Base-by-base conservation (phyloP, 2,797 vertebrate species). In the Intellagama lesueurii region DNA sequence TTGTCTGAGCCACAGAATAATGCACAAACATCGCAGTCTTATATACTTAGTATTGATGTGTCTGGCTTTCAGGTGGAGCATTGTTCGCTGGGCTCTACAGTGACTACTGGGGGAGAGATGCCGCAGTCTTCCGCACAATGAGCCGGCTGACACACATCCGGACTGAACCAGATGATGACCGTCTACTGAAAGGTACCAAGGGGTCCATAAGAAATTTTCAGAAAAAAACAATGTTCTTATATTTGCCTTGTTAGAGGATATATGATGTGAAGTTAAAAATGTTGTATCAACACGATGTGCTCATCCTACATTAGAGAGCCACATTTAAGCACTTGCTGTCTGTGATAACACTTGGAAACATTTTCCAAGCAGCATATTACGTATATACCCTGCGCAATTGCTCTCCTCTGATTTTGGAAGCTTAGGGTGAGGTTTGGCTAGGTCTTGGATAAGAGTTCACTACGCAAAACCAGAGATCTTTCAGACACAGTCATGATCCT, bases 81-180 rank as follows among this genome's bases (percentile, higher is more conserved):
- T 96, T 99, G 85, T 99, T 98, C 78, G 93, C 98, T 7, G 98
- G 98, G 12, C 97, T 99, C 60, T 99, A 98, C 95, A 99, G 97
- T 0, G 98, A 99, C 95, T 99, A 99, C 96, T 99, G 98, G 98
- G 98, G 98, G 91, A 98, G 99, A 40, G 99, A 99, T 1, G 98
- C 98, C 0, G 98, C 98, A 3, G 79, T 99, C 60, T 99, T 98
- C 94, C 97, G 98, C 87, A 96, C 96, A 87, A 95, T 97, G 32
- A 98, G 97, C 84, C 97, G 97, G 84, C 87, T 97, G 87, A 96
- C 97, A 1, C 98, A 98, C 82, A 98, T 98, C 0, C 97, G 99
- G 85, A 99, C 98, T 0, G 99, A 99, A 82, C 98, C 98, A 2
- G 98, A 99, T 0, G 97, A 98, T 49, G 98, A 98, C 78, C 97